Evolutionary conservation across 2,113 vertebrate genomes (phyloP).

Genomic region (Malurus cyaneus): DNA sequence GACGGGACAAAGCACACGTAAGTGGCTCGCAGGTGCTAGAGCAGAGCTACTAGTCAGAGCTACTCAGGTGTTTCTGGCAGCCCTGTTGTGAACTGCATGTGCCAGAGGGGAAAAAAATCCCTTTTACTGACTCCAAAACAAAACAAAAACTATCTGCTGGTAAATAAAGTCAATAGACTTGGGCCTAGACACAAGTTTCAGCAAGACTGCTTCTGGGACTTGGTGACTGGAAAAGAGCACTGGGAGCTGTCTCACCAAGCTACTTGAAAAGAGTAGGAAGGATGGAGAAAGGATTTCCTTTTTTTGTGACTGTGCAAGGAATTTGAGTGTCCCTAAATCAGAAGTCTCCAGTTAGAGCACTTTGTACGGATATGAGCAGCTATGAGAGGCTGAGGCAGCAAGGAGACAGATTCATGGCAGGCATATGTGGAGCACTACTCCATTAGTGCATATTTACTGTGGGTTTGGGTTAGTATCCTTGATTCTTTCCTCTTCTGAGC

Average conservation of each 20-base stretch:
- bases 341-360: neutral
- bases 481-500: neutral
- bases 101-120: neutral
- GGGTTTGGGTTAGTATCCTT: neutral
- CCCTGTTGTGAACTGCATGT: neutral
- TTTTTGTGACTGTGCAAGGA: neutral
- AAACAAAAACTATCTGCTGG: neutral
- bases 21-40: neutral
- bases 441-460: neutral
- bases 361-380: neutral
- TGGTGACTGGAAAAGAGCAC: neutral
- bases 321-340: neutral
- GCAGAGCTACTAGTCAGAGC: neutral
- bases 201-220: neutral
- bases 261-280: neutral
- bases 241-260: neutral
- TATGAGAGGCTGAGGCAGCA: neutral
- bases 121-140: neutral
- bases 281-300: neutral
- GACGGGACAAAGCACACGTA: neutral
- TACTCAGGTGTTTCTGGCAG: neutral
- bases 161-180: neutral
- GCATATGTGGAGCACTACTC: neutral
- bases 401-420: neutral
- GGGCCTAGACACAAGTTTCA: neutral